phyloP scores from a whole-genome alignment of 1,140 invertebrate species.

The Diabrotica undecimpunctata region DNA sequence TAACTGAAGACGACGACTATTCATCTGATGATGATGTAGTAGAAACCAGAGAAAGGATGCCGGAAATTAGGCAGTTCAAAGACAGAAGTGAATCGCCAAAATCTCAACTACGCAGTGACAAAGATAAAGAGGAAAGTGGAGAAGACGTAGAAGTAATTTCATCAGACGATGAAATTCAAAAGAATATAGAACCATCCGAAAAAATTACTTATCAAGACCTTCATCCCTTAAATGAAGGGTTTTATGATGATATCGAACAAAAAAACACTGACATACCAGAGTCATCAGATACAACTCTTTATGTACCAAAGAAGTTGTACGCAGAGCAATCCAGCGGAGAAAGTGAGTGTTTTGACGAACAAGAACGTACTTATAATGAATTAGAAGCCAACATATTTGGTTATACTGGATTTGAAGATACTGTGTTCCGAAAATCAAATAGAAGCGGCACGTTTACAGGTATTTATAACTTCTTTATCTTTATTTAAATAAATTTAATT shows the following conservation, averaged over 20 bases:
- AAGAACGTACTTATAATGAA: conserved; percentile 18
- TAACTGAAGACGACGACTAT: conserved; percentile 4
- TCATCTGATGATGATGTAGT: not conserved
- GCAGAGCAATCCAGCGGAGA: conserved; percentile 29
- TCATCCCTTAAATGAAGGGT: too few relatives aligned
- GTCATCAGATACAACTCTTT: too few relatives aligned
- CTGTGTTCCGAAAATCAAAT: not conserved
- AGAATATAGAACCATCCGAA: too few relatives aligned
- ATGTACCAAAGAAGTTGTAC: conserved; percentile 24
- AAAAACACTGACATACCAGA: too few relatives aligned
- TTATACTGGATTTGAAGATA: not conserved
- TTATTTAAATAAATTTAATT: too few relatives aligned
- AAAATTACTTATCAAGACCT: too few relatives aligned
- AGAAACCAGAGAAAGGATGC: conserved; percentile 4
- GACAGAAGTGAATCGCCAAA: conserved; percentile 5
- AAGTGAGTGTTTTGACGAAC: conserved; percentile 26
- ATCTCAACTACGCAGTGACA: too few relatives aligned
- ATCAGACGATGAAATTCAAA: too few relatives aligned
- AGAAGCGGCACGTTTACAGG: conserved; percentile 3
- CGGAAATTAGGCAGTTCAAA: not conserved
- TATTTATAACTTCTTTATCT: not conserved
- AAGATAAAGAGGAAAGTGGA: too few relatives aligned
- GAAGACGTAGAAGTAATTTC: too few relatives aligned
- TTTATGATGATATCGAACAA: too few relatives aligned
- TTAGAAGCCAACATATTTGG: conserved; percentile 23